Base-by-base conservation (phyloP, 2,888 invertebrate genomes). In the Ectemnius continuus region DNA sequence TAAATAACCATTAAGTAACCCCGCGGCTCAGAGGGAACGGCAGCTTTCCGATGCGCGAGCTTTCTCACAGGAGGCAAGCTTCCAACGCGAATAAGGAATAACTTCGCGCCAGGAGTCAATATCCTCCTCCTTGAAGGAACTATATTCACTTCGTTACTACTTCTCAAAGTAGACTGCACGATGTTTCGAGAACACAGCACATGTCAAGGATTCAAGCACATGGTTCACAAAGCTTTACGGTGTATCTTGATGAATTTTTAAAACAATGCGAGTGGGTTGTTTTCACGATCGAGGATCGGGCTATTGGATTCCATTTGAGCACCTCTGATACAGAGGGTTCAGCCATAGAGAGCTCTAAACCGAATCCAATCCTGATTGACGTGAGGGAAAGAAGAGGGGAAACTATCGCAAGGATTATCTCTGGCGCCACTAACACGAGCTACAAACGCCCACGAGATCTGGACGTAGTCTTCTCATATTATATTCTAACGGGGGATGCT, bases 301-400 rank as follows among this genome's bases (percentile, higher is more conserved):
- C 73, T 79, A 75, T 83, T 79, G 79, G 77, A 83, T 81, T 77
- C 73, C 70, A 68, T 84, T 85, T 85, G 88, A 90, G 87, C 88
- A 88, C 84, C 89, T 81, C 87, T 86, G 87, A 86, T 81, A 81
- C 82, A 75, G 78, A 75, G 80, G 85, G 82, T 85, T 85, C 76
- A 84, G 80, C 85, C 85, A 87, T 87, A 87, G 87, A 87, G 86
- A 86, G 84, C 85, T 87, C 86, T 86, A 88, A 86, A 88, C 87
- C 87, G 86, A 89, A 86, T 88, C 86, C 88, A 90, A 91, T 91
- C 90, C 90, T 91, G 90, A 91, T 88, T 91, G 90, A 91, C 90
- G 87, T 86, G 84, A 75, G 75, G 81, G 83, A 85, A 82, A 84
- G 83, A 87, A 86, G 85, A 86, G 86, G 86, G 86, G 88, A 85